These are phyloP conservation scores for Rhombomys opimus DNA, from an alignment of 2,113 vertebrate species.

Conservation along the genomic window DNA sequence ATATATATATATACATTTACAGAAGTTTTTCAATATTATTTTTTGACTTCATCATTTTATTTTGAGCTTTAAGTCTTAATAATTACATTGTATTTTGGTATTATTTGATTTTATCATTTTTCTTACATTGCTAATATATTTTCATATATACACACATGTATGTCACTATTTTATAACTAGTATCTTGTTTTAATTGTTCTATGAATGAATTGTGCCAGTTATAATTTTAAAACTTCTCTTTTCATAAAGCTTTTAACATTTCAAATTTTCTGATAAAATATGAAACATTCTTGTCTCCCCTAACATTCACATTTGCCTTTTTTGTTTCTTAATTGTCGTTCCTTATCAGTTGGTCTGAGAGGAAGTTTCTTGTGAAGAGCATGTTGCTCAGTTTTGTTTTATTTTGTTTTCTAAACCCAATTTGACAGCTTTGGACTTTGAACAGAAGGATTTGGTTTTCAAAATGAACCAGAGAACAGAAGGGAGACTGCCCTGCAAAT, in stretches of 20 bases:
- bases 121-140: background rate
- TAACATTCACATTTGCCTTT: background rate
- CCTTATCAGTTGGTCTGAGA: slow-evolving; percentile 28
- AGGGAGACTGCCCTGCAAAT: slow-evolving; percentile 37
- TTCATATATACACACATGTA: background rate
- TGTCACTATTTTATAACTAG: background rate
- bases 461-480: background rate
- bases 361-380: slow-evolving; percentile 7
- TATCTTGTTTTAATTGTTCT: background rate
- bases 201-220: background rate
- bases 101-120: background rate
- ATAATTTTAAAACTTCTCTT: background rate
- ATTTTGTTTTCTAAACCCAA: slow-evolving; percentile 53
- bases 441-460: slow-evolving; percentile 60
- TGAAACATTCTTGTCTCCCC: background rate
- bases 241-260: background rate
- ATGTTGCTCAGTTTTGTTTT: background rate
- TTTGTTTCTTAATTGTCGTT: background rate
- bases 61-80: slow-evolving; percentile 20
- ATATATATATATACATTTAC: too few relatives aligned
- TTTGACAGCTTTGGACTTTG: slow-evolving; percentile 68
- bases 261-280: slow-evolving; percentile 34
- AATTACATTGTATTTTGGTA: slow-evolving; percentile 10
- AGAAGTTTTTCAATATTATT: background rate
- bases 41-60: slow-evolving; percentile 47